Evolutionary conservation across 2,888 invertebrate genomes (phyloP).

Genomic region (Cryptus armator): DNA sequence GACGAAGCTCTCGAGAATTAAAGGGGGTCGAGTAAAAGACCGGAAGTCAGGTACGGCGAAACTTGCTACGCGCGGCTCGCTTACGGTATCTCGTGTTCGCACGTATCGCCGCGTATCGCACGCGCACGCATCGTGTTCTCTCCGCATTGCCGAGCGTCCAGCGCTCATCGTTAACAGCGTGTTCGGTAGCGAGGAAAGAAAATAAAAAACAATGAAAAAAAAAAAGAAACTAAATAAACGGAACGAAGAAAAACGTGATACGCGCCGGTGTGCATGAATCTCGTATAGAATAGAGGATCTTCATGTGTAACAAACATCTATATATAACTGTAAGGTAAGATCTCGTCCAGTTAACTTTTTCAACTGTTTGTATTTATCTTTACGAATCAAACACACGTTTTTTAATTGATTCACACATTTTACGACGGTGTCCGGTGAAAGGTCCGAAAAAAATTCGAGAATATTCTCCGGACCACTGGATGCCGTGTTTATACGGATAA

Average conservation of each 20-base stretch:
- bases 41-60: slow-evolving; percentile 64
- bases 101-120: slow-evolving; percentile 47
- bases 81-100: slow-evolving; percentile 67
- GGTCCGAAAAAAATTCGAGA: no score
- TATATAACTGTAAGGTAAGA: background rate
- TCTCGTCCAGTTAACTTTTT: background rate
- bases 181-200: slow-evolving; percentile 12
- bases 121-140: slow-evolving; percentile 40
- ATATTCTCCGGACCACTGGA: no score
- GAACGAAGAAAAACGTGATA: slow-evolving; percentile 39
- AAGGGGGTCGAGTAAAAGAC: slow-evolving; percentile 63
- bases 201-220: slow-evolving; percentile 13
- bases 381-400: background rate
- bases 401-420: background rate
- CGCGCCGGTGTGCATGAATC: slow-evolving; percentile 5
- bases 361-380: background rate
- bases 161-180: background rate
- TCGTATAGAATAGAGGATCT: background rate
- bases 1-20: slow-evolving; percentile 57
- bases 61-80: slow-evolving; percentile 54
- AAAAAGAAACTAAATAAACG: slow-evolving; percentile 2
- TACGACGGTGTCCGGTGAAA: no score
- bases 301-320: background rate
- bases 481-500: no score
- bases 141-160: slow-evolving; percentile 29